Conservation (phyloP, 2,113 vertebrate genomes). For the Scomber scombrus region DNA sequence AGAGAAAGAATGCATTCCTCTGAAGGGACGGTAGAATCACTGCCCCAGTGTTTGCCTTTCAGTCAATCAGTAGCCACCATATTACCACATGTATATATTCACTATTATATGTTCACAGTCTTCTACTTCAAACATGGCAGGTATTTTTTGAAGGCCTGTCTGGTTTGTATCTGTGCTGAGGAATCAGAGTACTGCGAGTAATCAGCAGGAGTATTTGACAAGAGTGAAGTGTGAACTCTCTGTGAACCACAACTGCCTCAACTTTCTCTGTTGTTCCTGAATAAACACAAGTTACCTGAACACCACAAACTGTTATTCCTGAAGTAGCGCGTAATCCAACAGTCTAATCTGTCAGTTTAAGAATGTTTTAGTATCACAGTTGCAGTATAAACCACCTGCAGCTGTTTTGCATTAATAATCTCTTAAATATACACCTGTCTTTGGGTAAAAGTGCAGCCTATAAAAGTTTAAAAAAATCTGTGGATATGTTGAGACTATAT, state of each 20-base stretch:
- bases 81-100: conserved; percentile 8
- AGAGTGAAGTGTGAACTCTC: conserved; percentile 46
- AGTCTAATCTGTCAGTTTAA: not conserved
- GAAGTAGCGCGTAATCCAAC: conserved; percentile 15
- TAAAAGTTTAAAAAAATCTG: too few species aligned
- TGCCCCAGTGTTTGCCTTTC: conserved; percentile 52
- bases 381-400: not conserved
- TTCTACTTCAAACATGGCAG: not conserved
- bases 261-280: conserved; percentile 28
- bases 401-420: not conserved
- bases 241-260: conserved; percentile 47
- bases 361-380: not conserved
- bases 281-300: conserved; percentile 51
- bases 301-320: conserved; percentile 8
- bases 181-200: not conserved
- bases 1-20: conserved; percentile 61
- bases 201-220: conserved; percentile 48
- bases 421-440: not conserved
- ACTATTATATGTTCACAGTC: not conserved
- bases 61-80: conserved; percentile 67
- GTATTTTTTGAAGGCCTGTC: not conserved
- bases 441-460: too few species aligned
- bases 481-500: not conserved
- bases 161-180: conserved; percentile 13
- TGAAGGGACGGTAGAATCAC: not conserved